Conservation (phyloP, 2,113 vertebrate genomes). For the Eptesicus fuscus region DNA sequence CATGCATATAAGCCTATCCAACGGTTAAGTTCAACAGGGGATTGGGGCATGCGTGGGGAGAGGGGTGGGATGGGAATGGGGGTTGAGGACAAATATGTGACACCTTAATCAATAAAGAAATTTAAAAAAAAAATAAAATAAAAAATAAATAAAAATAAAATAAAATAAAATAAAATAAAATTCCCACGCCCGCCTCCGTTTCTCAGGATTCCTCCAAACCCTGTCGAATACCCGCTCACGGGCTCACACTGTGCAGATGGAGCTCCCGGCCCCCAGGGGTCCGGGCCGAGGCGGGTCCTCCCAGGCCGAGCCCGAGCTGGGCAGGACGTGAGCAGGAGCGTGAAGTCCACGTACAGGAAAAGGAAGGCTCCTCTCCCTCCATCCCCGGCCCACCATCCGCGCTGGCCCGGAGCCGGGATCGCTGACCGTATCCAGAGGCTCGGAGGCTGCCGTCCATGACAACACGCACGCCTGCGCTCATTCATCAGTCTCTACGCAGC, state of each 20-base stretch:
- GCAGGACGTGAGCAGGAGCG: constrained; percentile 24
- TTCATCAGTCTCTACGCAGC: constrained; percentile 75
- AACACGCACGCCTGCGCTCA: constrained; percentile 73
- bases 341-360: constrained; percentile 68
- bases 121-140: too few relatives aligned
- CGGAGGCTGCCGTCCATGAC: constrained; percentile 73
- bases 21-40: too few relatives aligned
- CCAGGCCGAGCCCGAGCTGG: neutral
- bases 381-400: neutral
- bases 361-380: constrained; percentile 45
- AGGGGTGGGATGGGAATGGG: too few relatives aligned
- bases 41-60: too few relatives aligned
- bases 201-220: neutral
- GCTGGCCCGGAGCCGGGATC: constrained; percentile 66
- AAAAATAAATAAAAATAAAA: too few relatives aligned
- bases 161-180: too few relatives aligned
- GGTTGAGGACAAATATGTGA: too few relatives aligned
- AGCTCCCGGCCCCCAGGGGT: constrained; percentile 7
- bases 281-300: neutral
- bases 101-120: too few relatives aligned
- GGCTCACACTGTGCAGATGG: too few relatives aligned
- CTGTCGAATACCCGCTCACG: too few relatives aligned
- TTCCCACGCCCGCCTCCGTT: neutral
- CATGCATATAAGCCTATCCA: too few relatives aligned
- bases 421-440: constrained; percentile 67